These are phyloP conservation scores for Poecilia gillii DNA, from an alignment of 2,797 vertebrate species.

Conservation along the genomic window DNA sequence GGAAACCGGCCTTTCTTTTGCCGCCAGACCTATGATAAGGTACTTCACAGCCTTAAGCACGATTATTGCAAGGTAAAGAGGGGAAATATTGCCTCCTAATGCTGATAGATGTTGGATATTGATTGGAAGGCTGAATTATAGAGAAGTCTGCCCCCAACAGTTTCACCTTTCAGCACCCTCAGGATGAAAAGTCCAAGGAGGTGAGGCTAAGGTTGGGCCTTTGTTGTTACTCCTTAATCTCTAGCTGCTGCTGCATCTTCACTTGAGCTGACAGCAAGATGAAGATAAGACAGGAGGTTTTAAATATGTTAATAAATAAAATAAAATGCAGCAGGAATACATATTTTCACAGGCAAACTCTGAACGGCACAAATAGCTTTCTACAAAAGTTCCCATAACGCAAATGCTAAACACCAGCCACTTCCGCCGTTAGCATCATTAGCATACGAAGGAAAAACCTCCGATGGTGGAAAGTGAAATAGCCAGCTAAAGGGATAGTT, in stretches of 20 bases:
- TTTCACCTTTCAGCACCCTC: constrained; percentile 62
- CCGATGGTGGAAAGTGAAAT: neutral
- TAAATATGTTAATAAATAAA: neutral
- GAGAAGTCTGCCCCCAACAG: constrained; percentile 60
- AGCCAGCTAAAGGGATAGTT: neutral
- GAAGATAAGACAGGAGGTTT: constrained; percentile 1
- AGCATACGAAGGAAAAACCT: neutral
- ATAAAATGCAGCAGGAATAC: neutral
- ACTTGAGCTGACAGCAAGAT: constrained; percentile 22
- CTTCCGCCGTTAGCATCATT: neutral
- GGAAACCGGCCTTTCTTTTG: constrained; percentile 83
- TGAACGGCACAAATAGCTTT: neutral
- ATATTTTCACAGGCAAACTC: neutral
- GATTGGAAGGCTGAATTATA: constrained; percentile 76
- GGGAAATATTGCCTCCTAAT: constrained; percentile 84
- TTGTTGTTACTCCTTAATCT: constrained; percentile 35
- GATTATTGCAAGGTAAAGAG: constrained; percentile 83
- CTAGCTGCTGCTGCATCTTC: constrained; percentile 34
- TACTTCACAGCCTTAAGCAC: constrained; percentile 84
- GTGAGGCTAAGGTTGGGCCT: constrained; percentile 31
- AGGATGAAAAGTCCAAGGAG: constrained; percentile 51
- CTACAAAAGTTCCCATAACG: neutral
- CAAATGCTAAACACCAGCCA: neutral
- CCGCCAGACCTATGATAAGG: constrained; percentile 84
- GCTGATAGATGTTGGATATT: constrained; percentile 84